Evolutionary conservation across 2,113 vertebrate genomes (phyloP), one percentile per base, ranked within the genome.

Genomic region (Phaethornis superciliosus): DNA sequence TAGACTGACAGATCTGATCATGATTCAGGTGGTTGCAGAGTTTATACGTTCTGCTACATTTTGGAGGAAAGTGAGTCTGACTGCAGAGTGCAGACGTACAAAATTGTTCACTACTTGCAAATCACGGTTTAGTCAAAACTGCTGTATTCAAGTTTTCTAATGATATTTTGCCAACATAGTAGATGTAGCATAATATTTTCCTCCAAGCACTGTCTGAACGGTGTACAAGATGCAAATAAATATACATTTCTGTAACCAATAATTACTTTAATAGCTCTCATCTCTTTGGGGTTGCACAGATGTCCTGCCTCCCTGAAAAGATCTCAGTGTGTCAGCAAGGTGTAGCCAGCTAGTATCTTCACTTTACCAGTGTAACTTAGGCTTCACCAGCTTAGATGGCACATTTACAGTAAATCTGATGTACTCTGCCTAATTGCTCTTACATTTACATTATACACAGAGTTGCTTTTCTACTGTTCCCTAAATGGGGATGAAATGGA

Each of bases 61-160:
- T 8, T 32, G 58, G 33, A 30, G 63, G 65, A 81, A 83, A 62
- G 17, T 21, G 54, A 49, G 16, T 30, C 40, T 65, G 87, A 88
- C 28, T 8, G 28, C 2, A 56, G 64, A 15, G 52, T 33, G 30
- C 86, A 52, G 33, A 16, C 21, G 32, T 27, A 55, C 23, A 76
- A 37, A 90, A 35, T 28, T 10, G 51, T 83, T 9, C 44, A 37
- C 15, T 49, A 35, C 40, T 74, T 55, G 17, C 23, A 82, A 69
- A 63, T 80, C n/a, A 84, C 2, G 13, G 62, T 30, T 87, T 75
- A 67, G 37, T 85, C 85, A 83, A 97, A 96, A 94, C 40, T 56
- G 76, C 58, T 21, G n/a, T 59, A 93, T 59, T 88, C 49, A 81
- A 44, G 55, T 91, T 75, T 78, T 28, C 23, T 71, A 68, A 71